phyloP scores from a whole-genome alignment of 2,113 vertebrate species.

The Acrocephalus arundinaceus region DNA sequence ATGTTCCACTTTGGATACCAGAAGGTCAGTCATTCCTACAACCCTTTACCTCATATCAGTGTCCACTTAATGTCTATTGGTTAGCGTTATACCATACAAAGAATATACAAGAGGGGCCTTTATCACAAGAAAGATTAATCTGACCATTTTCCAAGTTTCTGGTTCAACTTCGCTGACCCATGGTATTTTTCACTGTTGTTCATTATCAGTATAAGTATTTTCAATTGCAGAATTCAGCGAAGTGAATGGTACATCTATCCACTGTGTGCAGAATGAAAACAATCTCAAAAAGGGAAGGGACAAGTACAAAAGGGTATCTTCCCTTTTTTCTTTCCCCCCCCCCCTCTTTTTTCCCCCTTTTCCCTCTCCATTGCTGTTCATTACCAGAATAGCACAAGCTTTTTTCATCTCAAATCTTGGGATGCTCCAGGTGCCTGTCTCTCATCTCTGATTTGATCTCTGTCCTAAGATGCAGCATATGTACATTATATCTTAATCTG shows the following conservation, averaged over 20 bases:
- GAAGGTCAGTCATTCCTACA: background rate
- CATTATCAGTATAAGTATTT: background rate
- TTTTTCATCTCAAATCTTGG: background rate
- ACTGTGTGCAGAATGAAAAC: background rate
- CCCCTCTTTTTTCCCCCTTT: background rate
- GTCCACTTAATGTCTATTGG: background rate
- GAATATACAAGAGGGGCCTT: background rate
- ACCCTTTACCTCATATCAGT: background rate
- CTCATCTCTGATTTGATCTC: background rate
- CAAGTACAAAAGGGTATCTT: background rate
- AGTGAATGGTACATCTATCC: background rate
- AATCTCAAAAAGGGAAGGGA: background rate
- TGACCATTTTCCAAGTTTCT: background rate
- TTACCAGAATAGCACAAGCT: background rate
- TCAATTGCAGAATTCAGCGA: background rate
- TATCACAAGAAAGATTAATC: background rate
- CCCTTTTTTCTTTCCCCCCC: too few species aligned
- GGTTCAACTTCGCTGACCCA: background rate
- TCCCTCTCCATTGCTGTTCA: background rate
- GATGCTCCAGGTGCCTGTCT: background rate
- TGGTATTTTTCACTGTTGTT: background rate
- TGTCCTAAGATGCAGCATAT: background rate
- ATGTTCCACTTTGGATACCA: background rate
- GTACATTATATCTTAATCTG: background rate
- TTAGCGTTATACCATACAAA: background rate